A percentile compares a stretch with the other conserved stretches of the same genome.
Conservation (phyloP, 37 sponge, comb jelly and placozoan genomes). For the Tethya wilhelma region DNA sequence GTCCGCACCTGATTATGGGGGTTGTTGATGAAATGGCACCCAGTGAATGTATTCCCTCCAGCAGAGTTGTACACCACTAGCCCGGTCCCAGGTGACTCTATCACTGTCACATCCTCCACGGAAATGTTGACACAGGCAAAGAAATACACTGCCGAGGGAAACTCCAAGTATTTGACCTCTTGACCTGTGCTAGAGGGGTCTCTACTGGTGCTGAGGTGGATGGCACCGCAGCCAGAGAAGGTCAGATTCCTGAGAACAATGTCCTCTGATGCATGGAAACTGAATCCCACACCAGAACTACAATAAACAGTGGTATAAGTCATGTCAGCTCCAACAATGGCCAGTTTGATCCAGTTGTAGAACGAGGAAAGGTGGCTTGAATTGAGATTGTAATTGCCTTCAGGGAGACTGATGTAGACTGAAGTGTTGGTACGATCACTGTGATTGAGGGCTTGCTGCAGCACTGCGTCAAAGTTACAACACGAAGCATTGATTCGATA, state of each 20-base stretch:
- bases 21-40: not conserved
- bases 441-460: not conserved
- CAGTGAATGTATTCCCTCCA: constrained; percentile 21
- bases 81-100: constrained; percentile 13
- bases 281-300: constrained; percentile 10
- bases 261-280: constrained; percentile 1
- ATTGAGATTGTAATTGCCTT: not conserved
- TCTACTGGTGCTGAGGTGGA: constrained; percentile 50
- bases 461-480: too few relatives aligned
- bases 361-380: constrained; percentile 6
- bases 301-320: not conserved
- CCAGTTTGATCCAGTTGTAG: constrained; percentile 16
- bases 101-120: constrained; percentile 23
- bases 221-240: constrained; percentile 15
- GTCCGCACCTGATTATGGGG: not conserved
- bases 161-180: too few relatives aligned
- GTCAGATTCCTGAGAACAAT: constrained; percentile 14
- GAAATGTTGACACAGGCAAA: constrained; percentile 10
- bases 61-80: constrained; percentile 40
- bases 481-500: too few relatives aligned
- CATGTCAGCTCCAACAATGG: constrained; percentile 28
- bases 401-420: not conserved
- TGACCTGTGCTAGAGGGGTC: constrained; percentile 3
- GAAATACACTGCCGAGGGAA: constrained; percentile 52
- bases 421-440: not conserved